Evolutionary conservation across 2,888 invertebrate species (phyloP).

Genomic region (Lochmaea capreae): DNA sequence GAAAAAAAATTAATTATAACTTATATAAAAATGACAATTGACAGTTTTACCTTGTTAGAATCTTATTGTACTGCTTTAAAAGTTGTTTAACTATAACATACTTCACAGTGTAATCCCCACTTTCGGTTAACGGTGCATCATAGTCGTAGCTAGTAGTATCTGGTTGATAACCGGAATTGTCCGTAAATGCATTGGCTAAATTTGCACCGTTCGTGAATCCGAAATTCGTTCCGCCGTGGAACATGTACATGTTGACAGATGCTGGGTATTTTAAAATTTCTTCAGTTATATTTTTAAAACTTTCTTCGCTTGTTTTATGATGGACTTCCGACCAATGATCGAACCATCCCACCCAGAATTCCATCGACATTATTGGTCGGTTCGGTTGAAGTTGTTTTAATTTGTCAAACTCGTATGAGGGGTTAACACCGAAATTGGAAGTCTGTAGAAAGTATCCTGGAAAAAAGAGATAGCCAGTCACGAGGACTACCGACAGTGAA

Average conservation of each 20-base stretch:
- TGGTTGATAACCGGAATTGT: slow-evolving; percentile 59
- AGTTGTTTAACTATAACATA: slow-evolving; percentile 75
- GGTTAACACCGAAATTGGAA: slow-evolving; percentile 68
- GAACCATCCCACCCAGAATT: slow-evolving; percentile 72
- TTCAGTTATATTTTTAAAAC: slow-evolving; percentile 47
- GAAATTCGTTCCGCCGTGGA: slow-evolving; percentile 91
- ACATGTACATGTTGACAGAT: slow-evolving; percentile 90
- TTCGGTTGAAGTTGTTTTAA: slow-evolving; percentile 65
- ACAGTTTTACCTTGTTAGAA: slow-evolving; percentile 51
- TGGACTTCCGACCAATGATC: slow-evolving; percentile 69
- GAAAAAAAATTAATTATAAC: slow-evolving; percentile 6
- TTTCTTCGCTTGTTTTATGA: slow-evolving; percentile 54
- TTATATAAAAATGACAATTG: background rate
- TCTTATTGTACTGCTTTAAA: slow-evolving; percentile 56
- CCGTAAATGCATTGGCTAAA: slow-evolving; percentile 48
- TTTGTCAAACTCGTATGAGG: slow-evolving; percentile 64
- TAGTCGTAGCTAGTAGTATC: slow-evolving; percentile 69
- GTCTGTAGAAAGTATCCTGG: slow-evolving; percentile 63
- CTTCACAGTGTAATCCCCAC: slow-evolving; percentile 89
- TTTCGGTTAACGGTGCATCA: slow-evolving; percentile 89
- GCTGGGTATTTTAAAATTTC: slow-evolving; percentile 59
- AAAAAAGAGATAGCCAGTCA: too few relatives aligned
- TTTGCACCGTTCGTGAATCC: slow-evolving; percentile 73
- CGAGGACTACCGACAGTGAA: too few relatives aligned
- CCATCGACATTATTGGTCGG: slow-evolving; percentile 70